A percentile compares a stretch with the other conserved stretches of the same genome.
Conservation (phyloP, 2,888 invertebrate species). For the Cerastis rubricosa region DNA sequence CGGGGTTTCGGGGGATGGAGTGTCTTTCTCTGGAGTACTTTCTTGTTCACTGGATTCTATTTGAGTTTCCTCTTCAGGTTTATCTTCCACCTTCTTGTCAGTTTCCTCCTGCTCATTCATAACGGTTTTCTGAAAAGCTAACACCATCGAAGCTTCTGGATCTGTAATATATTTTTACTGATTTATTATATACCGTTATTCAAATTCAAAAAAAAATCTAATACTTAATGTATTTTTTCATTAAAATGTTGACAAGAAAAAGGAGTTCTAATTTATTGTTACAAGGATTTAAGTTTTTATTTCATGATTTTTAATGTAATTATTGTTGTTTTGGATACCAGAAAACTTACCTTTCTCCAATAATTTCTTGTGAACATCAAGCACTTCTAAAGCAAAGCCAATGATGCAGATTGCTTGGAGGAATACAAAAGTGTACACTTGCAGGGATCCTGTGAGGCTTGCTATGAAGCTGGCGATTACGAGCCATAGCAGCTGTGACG, state of each 20-base stretch:
- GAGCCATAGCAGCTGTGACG: constrained; percentile 94
- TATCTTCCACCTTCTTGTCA: constrained; percentile 72
- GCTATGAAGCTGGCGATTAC: constrained; percentile 94
- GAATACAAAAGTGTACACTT: constrained; percentile 94
- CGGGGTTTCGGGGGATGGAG: constrained; percentile 80
- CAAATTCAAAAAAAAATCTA: neutral
- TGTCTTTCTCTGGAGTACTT: constrained; percentile 81
- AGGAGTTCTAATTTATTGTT: neutral
- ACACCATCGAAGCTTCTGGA: constrained; percentile 82
- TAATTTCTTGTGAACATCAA: constrained; percentile 89
- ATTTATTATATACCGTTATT: neutral
- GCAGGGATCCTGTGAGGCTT: constrained; percentile 93
- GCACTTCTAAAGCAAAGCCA: constrained; percentile 92
- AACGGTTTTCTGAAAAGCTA: constrained; percentile 80
- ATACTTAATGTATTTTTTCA: neutral
- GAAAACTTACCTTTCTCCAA: constrained; percentile 82
- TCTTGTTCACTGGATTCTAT: constrained; percentile 79
- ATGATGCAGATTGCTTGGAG: constrained; percentile 92
- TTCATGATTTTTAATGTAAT: neutral
- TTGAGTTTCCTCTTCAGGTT: constrained; percentile 73
- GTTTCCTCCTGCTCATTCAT: constrained; percentile 71
- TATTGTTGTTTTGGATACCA: neutral
- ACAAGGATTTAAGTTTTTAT: neutral
- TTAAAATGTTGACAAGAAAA: neutral
- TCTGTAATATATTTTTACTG: constrained; percentile 73